Percentiles rank a stretch among this genome's conserved stretches.
phyloP scores from a whole-genome alignment of 1,140 invertebrate species.

The Trinorchestia longiramus region DNA sequence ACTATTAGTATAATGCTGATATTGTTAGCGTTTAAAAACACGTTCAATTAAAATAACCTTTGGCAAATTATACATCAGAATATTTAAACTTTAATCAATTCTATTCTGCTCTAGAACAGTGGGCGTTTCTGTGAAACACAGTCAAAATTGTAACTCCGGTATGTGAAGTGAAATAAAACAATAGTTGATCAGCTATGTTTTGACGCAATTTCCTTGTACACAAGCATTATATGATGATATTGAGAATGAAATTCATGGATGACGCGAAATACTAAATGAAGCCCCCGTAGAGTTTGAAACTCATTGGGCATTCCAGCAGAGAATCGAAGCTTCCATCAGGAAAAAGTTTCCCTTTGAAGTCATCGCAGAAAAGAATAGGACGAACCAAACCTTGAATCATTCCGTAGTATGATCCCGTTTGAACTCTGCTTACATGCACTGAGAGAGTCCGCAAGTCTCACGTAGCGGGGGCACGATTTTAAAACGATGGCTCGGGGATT shows the following conservation, averaged over 20 bases:
- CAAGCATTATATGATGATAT: not conserved
- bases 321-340: not conserved
- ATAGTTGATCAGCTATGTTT: not conserved
- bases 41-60: too few relatives aligned
- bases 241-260: not conserved
- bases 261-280: not conserved
- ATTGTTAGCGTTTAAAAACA: too few relatives aligned
- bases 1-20: too few relatives aligned
- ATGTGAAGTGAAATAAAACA: not conserved
- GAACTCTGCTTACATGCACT: not conserved
- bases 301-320: not conserved
- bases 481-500: not conserved
- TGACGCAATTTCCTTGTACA: not conserved
- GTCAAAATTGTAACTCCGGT: not conserved
- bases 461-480: not conserved
- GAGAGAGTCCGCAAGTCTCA: not conserved
- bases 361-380: not conserved
- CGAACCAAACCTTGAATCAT: constrained; percentile 7
- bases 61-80: too few relatives aligned
- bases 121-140: not conserved
- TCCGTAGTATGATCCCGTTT: not conserved
- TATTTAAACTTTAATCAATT: too few relatives aligned
- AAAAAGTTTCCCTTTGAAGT: constrained; percentile 1
- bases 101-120: too few relatives aligned
- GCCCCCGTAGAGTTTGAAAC: not conserved